These are phyloP conservation scores for Temnothorax ravouxi DNA, from an alignment of 2,888 invertebrate genomes.

Conservation along the genomic window DNA sequence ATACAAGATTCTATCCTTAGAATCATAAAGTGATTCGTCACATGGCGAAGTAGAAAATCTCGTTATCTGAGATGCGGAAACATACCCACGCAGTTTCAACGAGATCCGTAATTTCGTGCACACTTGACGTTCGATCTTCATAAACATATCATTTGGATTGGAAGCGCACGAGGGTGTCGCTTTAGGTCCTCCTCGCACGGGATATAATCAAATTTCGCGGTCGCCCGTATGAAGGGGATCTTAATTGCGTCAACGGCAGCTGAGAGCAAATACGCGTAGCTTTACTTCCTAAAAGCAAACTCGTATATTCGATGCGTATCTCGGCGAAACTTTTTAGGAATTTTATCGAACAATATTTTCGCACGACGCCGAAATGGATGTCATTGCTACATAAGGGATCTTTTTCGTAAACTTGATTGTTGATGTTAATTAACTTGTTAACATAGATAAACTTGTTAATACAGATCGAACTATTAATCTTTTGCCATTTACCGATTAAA, in stretches of 20 bases:
- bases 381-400: background rate
- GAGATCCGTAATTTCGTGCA: conserved; percentile 17
- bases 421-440: too few relatives aligned
- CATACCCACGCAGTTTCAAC: background rate
- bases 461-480: background rate
- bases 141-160: conserved; percentile 34
- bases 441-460: background rate
- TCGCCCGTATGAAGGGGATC: conserved; percentile 27
- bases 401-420: background rate
- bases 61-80: background rate
- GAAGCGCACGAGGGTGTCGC: conserved; percentile 39
- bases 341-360: background rate
- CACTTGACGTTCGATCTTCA: conserved; percentile 24
- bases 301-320: background rate
- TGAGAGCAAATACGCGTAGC: conserved; percentile 42
- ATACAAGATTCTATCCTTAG: background rate
- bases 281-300: conserved; percentile 33
- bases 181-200: conserved; percentile 30
- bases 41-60: background rate
- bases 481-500: background rate
- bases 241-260: conserved; percentile 37
- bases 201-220: conserved; percentile 41
- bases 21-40: background rate
- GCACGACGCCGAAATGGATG: background rate
- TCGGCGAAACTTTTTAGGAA: background rate